phyloP scores from a whole-genome alignment of 2,797 vertebrate species.

The Tragelaphus eurycerus region DNA sequence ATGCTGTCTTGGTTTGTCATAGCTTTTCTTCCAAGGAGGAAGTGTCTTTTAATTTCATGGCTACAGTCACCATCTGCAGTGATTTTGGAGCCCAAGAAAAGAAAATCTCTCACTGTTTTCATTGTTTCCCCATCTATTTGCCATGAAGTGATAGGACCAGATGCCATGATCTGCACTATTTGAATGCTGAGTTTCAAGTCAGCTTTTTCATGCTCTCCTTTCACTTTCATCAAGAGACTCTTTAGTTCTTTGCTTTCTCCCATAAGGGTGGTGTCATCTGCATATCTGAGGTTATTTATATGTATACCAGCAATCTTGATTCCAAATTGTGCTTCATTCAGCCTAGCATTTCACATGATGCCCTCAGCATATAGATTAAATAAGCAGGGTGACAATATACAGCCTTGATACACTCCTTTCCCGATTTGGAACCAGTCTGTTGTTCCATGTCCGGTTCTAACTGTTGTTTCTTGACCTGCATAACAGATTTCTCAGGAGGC shows the following conservation, averaged over 20 bases:
- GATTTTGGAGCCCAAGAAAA: neutral
- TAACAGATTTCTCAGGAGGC: neutral
- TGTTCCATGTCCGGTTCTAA: neutral
- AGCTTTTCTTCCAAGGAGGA: neutral
- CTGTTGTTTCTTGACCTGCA: neutral
- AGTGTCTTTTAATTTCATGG: neutral
- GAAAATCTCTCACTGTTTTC: neutral
- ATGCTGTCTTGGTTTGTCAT: neutral
- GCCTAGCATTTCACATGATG: neutral
- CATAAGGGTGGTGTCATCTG: neutral
- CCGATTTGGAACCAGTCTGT: neutral
- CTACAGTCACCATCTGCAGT: neutral
- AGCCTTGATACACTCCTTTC: neutral
- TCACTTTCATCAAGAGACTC: neutral
- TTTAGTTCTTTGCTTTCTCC: neutral
- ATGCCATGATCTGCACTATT: neutral
- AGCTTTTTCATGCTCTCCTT: neutral
- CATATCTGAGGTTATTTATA: neutral
- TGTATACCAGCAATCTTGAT: neutral
- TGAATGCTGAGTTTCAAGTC: neutral
- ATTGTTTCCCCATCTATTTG: neutral
- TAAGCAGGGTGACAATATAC: neutral
- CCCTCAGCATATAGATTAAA: neutral
- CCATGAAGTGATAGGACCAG: neutral
- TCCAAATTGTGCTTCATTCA: neutral